A percentile compares a stretch with the other conserved stretches of the same genome.
Evolutionary conservation across 2,113 vertebrate species (phyloP).

Genomic region (Cygnus atratus): DNA sequence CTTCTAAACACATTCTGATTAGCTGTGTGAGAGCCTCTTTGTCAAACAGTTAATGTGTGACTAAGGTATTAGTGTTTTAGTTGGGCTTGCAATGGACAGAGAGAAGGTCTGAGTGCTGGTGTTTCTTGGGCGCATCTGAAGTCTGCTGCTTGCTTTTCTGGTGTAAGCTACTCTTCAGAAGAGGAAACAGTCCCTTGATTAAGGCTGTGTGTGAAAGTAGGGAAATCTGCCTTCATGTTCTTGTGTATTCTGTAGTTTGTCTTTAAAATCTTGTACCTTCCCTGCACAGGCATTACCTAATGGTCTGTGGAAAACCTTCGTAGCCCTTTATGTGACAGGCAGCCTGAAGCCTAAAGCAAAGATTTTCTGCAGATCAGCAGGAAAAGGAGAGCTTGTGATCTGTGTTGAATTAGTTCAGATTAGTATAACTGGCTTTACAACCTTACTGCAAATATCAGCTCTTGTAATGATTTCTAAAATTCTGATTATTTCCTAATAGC

Average conservation of each 20-base stretch:
- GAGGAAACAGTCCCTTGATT: neutral
- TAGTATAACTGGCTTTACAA: neutral
- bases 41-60: neutral
- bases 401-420: neutral
- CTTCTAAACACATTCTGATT: neutral
- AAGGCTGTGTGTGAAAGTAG: neutral
- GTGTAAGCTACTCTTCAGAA: neutral
- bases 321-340: neutral
- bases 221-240: neutral
- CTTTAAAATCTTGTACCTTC: neutral
- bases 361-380: constrained; percentile 11
- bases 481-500: neutral
- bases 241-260: neutral
- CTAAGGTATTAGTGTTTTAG: neutral
- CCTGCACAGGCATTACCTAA: neutral
- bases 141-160: neutral
- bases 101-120: neutral
- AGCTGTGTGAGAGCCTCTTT: neutral
- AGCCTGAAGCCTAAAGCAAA: neutral
- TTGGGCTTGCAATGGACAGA: neutral
- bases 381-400: constrained; percentile 13
- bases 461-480: neutral
- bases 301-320: neutral
- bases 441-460: neutral
- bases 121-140: neutral